phyloP scores from a whole-genome alignment of 2,113 vertebrate genomes.

The Ochotona curzoniae region DNA sequence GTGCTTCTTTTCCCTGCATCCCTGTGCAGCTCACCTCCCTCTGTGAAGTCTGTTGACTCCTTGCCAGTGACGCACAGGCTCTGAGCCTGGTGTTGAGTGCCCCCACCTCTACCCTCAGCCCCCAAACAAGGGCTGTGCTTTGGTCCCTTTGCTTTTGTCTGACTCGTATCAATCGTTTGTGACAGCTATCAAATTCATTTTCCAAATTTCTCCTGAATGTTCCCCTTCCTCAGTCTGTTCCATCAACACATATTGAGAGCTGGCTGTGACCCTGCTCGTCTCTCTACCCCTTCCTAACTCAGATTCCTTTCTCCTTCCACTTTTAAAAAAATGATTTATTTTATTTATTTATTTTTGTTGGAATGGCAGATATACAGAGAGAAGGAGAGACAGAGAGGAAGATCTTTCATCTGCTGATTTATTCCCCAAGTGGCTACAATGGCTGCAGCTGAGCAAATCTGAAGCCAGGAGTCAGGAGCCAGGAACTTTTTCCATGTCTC shows the following conservation, averaged over 20 bases:
- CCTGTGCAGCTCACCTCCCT: slow-evolving; percentile 59
- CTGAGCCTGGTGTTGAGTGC: neutral
- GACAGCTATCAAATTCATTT: neutral
- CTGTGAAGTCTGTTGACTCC: slow-evolving; percentile 63
- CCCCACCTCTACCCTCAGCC: neutral
- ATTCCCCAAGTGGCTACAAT: too few species aligned
- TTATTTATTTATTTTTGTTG: too few species aligned
- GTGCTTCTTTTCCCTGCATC: neutral
- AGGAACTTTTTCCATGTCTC: too few species aligned
- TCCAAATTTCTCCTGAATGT: neutral
- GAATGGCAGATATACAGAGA: too few species aligned
- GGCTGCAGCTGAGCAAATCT: too few species aligned
- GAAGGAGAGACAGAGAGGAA: too few species aligned
- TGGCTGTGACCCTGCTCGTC: neutral
- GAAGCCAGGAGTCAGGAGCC: too few species aligned
- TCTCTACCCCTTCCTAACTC: neutral
- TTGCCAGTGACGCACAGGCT: slow-evolving; percentile 59
- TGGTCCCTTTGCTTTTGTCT: neutral
- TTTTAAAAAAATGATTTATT: too few species aligned
- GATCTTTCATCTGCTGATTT: too few species aligned
- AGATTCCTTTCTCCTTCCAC: neutral
- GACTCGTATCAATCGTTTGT: neutral
- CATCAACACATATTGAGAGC: neutral
- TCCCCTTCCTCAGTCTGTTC: neutral
- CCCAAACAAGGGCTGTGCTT: neutral